Conservation (phyloP, 2,113 vertebrate genomes). For the Mesoclemmys tuberculata region DNA sequence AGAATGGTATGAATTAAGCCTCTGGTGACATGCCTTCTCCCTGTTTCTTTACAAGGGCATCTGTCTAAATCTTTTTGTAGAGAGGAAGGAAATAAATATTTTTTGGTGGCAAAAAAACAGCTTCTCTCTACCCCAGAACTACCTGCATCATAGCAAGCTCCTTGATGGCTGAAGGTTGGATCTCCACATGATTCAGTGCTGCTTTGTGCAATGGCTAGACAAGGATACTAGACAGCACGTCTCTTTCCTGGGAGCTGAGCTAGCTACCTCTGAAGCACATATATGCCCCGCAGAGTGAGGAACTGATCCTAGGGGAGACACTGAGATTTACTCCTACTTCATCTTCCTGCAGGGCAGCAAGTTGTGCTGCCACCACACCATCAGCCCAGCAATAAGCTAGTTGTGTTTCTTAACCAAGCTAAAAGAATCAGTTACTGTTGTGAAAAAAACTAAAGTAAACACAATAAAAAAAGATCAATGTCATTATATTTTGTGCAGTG, state of each 20-base stretch:
- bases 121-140: background rate
- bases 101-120: background rate
- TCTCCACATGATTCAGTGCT: background rate
- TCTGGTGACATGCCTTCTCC: background rate
- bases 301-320: background rate
- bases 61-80: background rate
- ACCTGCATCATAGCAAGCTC: background rate
- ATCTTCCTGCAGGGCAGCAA: background rate
- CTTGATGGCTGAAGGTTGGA: background rate
- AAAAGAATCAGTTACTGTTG: background rate
- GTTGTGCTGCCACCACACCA: background rate
- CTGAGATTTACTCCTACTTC: background rate
- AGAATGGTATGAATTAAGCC: background rate
- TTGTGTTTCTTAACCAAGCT: background rate
- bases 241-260: background rate
- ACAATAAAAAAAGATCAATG: background rate
- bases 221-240: background rate
- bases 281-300: background rate
- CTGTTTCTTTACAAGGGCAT: background rate
- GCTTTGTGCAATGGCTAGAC: background rate
- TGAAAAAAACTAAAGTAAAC: background rate
- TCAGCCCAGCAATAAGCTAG: background rate
- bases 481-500: background rate
- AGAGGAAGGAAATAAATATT: background rate
- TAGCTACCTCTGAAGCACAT: background rate